phyloP scores from a whole-genome alignment of 2,113 vertebrate genomes.

The Bos indicus region DNA sequence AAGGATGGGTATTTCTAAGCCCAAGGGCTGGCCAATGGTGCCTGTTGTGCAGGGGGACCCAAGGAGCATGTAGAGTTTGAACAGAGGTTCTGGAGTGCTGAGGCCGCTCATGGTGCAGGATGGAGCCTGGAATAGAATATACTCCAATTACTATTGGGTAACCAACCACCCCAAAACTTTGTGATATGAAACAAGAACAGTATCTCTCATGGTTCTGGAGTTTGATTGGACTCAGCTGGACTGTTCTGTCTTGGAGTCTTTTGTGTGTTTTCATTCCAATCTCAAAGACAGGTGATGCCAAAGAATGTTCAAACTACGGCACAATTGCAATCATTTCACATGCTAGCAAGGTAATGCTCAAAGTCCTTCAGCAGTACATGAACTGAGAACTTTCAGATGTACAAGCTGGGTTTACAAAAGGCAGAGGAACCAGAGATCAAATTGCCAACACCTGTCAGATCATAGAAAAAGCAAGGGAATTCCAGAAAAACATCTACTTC shows the following conservation, averaged over 20 bases:
- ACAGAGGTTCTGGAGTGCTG: neutral
- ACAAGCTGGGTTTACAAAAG: neutral
- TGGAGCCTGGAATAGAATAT: neutral
- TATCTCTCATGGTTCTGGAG: neutral
- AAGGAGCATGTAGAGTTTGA: neutral
- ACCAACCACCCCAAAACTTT: neutral
- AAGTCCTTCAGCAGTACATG: neutral
- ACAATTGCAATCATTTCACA: neutral
- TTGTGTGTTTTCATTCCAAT: neutral
- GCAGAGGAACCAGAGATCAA: neutral
- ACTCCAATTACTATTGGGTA: neutral
- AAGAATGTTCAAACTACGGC: neutral
- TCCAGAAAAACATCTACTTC: neutral
- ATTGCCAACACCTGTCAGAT: neutral
- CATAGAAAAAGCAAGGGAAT: neutral
- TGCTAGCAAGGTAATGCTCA: neutral
- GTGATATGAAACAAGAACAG: neutral
- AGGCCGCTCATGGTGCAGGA: neutral
- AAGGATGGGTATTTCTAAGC: neutral
- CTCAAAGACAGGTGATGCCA: neutral
- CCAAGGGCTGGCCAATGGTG: neutral
- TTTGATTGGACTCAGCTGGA: neutral
- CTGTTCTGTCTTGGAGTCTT: neutral
- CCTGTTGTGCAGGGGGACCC: neutral
- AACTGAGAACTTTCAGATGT: neutral